Evolutionary conservation across 2,113 vertebrate genomes (phyloP), one percentile per base, ranked within the genome.

Genomic region (Leptobrachium ailaonicum): DNA sequence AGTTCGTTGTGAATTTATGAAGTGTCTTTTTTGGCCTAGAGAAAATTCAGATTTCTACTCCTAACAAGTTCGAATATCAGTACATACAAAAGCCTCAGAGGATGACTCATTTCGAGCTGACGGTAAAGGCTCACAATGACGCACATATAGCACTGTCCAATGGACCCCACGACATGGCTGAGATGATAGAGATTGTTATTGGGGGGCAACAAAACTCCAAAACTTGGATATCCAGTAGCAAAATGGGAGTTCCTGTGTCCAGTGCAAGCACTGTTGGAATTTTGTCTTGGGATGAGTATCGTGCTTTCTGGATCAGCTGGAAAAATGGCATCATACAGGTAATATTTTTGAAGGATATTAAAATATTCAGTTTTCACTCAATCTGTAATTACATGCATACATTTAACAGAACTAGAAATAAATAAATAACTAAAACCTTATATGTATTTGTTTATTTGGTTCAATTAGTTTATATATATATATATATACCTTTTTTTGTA

Each of bases 1-100:
- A 14, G 11, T 66, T 41, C 56, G 47, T 56, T 66, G 78, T 80
- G 42, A 75, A 80, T 80, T 74, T 80, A 80, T 80, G 53, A 66
- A 60, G 64, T 75, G 64, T 75, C 71, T 84, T 85, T 86, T 84
- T 83, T 83, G 86, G 80, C 69, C 83, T 88, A 98, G 96, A 98
- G 94, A 95, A 95, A 90, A 96, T 97, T 67, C 96, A 98, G 87
- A 96, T 98, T 90, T 97, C 96, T 83, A 98, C 95, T 0, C 96
- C 96, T 14, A 98, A 97, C 89, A 97, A 98, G 20, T 98, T 97
- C 0, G 96, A 98, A 84, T 98, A 97, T 88, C 96, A 98, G 79
- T 98, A 98, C 14, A 85, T 97, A 85, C 96, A 94, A 89, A 96
- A 94, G 74, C 96, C 95, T 0, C 90, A 89, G 79, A 88, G 85